Conservation (phyloP, 2,113 vertebrate species). For the Anhinga rufa region DNA sequence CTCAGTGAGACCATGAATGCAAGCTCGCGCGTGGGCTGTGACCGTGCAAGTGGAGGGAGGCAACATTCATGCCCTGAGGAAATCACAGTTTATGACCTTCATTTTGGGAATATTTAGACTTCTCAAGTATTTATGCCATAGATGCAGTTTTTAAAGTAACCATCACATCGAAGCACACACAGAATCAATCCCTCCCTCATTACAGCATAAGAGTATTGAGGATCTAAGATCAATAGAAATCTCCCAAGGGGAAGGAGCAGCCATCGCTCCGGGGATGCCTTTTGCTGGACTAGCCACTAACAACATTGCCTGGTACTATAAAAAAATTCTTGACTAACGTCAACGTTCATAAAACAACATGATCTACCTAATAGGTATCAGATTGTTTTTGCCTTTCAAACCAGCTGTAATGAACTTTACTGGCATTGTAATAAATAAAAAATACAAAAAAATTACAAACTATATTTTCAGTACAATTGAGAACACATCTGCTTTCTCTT, state of each 20-base stretch:
- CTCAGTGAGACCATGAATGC: rapidly evolving
- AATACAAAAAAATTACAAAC: neutral
- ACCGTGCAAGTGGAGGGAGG: too few species aligned
- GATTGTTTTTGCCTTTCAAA: neutral
- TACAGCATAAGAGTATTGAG: rapidly evolving
- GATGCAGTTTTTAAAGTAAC: neutral
- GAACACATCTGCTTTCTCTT: neutral
- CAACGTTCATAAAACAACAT: neutral
- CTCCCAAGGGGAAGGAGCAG: neutral
- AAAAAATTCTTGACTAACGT: neutral
- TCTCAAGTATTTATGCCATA: neutral
- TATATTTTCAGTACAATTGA: neutral
- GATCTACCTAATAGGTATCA: neutral
- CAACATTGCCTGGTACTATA: neutral
- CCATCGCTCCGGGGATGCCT: neutral
- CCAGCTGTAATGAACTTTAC: neutral
- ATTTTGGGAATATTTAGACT: neutral
- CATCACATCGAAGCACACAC: rapidly evolving
- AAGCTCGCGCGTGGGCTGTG: rapidly evolving
- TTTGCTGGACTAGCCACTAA: neutral
- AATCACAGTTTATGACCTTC: neutral
- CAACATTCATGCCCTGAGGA: neutral
- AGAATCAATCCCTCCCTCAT: neutral
- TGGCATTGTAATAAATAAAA: neutral
- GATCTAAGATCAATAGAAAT: neutral